Percentiles rank a stretch among this genome's conserved stretches.
These are phyloP conservation scores for Globodera rostochiensis DNA, from an alignment of 1,140 invertebrate genomes.

Conservation along the genomic window DNA sequence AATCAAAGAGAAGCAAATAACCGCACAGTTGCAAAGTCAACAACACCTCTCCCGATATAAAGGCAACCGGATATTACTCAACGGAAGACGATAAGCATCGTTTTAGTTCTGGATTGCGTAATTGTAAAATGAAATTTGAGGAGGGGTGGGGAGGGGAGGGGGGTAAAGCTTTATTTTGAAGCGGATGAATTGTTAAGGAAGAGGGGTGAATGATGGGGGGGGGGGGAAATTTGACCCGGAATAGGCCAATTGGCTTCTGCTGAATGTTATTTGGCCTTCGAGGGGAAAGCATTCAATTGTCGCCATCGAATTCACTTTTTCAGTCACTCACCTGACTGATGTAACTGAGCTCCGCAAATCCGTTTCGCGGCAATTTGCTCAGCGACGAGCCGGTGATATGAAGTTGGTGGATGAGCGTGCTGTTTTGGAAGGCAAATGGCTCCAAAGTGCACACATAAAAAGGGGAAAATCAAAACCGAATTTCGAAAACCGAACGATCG, in stretches of 20 bases:
- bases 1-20: neutral
- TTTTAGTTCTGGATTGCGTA: neutral
- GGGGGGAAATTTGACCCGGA: neutral
- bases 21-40: neutral
- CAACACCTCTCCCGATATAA: neutral
- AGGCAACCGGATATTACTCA: neutral
- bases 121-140: neutral
- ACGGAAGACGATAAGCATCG: neutral
- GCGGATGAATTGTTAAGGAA: neutral
- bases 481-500: slow-evolving; percentile 39
- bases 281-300: neutral
- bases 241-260: neutral
- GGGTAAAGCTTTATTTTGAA: neutral
- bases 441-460: slow-evolving; percentile 18
- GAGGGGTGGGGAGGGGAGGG: neutral
- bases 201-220: neutral
- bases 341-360: slow-evolving; percentile 50
- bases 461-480: slow-evolving; percentile 24
- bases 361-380: slow-evolving; percentile 30
- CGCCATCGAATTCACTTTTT: neutral
- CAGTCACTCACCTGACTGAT: slow-evolving; percentile 52
- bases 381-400: slow-evolving; percentile 46
- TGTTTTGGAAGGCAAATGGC: slow-evolving; percentile 17
- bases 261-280: neutral
- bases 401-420: slow-evolving; percentile 41